These are phyloP conservation scores for Catagonus wagneri DNA, from an alignment of 2,113 vertebrate genomes.

Conservation along the genomic window DNA sequence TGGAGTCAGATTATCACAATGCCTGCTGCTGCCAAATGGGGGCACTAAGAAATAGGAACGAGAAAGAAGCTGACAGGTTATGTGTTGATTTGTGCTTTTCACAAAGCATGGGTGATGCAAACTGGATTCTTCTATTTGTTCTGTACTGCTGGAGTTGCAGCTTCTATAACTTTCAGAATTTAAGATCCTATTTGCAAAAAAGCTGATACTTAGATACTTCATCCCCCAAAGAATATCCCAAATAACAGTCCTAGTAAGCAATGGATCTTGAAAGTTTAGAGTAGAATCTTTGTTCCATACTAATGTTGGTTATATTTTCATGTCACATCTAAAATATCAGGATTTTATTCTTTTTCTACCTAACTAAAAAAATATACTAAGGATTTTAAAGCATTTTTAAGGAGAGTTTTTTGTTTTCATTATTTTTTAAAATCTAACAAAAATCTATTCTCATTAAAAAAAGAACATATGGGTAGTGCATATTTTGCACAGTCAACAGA, in stretches of 20 bases:
- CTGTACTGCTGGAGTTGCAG: background rate
- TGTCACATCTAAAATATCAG: background rate
- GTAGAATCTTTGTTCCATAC: background rate
- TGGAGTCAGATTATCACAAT: background rate
- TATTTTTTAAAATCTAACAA: background rate
- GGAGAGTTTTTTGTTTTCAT: background rate
- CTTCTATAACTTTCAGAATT: background rate
- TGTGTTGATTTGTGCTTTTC: background rate
- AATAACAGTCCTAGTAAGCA: background rate
- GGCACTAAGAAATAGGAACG: background rate
- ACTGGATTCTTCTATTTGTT: background rate
- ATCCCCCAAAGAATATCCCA: background rate
- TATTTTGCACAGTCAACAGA: background rate
- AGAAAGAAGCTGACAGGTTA: background rate
- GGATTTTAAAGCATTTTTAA: background rate
- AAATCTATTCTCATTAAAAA: background rate
- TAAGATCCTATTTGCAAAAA: constrained; percentile 23
- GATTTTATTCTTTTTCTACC: background rate
- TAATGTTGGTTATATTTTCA: background rate
- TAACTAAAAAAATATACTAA: background rate
- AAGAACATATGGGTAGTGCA: background rate
- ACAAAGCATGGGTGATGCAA: background rate
- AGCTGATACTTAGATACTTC: background rate
- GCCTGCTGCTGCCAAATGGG: background rate
- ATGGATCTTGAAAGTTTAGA: background rate